Conservation (phyloP, 2,888 invertebrate species). For the Anoplius nigerrimus region DNA sequence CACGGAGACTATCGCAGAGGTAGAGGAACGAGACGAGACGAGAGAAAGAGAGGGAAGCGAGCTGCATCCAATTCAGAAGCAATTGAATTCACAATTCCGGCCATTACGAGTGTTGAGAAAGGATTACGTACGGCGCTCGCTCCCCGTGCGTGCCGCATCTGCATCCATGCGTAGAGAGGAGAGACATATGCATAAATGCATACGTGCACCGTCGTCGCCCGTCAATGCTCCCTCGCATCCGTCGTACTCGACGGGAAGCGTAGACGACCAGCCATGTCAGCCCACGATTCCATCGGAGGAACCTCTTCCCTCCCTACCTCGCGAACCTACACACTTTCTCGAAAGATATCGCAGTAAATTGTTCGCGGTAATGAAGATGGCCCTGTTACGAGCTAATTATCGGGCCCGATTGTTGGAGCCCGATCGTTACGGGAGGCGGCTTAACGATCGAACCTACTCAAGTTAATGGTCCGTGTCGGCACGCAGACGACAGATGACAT, state of each 20-base stretch:
- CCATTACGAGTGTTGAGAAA: constrained; percentile 71
- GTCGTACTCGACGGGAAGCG: too few relatives aligned
- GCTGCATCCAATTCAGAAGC: constrained; percentile 67
- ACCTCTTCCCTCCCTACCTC: too few relatives aligned
- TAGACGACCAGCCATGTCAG: not conserved
- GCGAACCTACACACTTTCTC: too few relatives aligned
- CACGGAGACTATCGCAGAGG: not conserved
- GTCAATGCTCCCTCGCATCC: not conserved
- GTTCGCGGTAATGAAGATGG: too few relatives aligned
- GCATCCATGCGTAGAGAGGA: constrained; percentile 56
- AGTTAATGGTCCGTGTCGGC: too few relatives aligned
- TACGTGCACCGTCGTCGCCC: constrained; percentile 8
- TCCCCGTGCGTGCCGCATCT: constrained; percentile 69
- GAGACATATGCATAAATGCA: constrained; percentile 44
- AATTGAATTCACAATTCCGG: constrained; percentile 73
- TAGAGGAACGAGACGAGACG: not conserved
- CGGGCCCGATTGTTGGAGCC: too few relatives aligned
- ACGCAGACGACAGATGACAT: too few relatives aligned
- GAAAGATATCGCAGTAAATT: too few relatives aligned
- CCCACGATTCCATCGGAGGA: not conserved
- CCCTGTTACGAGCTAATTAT: too few relatives aligned
- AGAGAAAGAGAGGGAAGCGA: constrained; percentile 2
- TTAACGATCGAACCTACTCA: too few relatives aligned
- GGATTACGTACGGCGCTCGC: constrained; percentile 63
- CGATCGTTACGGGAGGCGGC: too few relatives aligned